Evolutionary conservation across 1,140 invertebrate species (phyloP), one percentile per base, ranked within the genome.

Genomic region (Drosophila elegans): DNA sequence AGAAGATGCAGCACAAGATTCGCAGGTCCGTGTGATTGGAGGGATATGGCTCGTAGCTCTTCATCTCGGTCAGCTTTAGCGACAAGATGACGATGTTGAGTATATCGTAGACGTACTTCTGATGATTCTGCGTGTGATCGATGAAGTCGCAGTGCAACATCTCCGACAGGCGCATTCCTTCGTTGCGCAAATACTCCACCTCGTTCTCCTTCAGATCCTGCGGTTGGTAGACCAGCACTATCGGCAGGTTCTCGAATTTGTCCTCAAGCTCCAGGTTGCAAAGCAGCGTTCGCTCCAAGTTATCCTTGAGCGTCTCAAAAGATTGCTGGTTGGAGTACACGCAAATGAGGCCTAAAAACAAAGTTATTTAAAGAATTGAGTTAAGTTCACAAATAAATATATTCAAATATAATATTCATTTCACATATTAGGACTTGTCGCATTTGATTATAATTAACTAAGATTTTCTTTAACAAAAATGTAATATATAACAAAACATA

Each of bases 1-100:
- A 99, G 92, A 99, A 98, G 95, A 99, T 96, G 92, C 98, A 99
- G 95, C 99, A 97, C 83, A 99, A 97, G 92, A 99, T 97, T 77
- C 96, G 96, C 83, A 90, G 56, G 78, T 92, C 91, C 7, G 91
- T 91, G 44, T 92, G 90, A 66, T 91, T 93, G 82, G 83, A 77
- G 77, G 91, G 84, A 86, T 91, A 92, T 59, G 90, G 73, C 66
- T 92, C 92, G 39, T 91, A 86, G 60, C 74, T 85, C 56, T 92
- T 92, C 74, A 90, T 91, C 68, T 92, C 92, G 36, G 86, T 79
- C 16, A 93, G 64, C 53, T 84, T 89, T 5, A 93, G 71, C 11
- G 90, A 92, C 48, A 92, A 72, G 69, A 92, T 93, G 12, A 92
- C 79, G 61, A 91, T 88, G 63, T 91, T 92, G 29, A 92, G 73